phyloP scores from a whole-genome alignment of 1,140 invertebrate genomes.

The Oncopodura yosiiana region DNA sequence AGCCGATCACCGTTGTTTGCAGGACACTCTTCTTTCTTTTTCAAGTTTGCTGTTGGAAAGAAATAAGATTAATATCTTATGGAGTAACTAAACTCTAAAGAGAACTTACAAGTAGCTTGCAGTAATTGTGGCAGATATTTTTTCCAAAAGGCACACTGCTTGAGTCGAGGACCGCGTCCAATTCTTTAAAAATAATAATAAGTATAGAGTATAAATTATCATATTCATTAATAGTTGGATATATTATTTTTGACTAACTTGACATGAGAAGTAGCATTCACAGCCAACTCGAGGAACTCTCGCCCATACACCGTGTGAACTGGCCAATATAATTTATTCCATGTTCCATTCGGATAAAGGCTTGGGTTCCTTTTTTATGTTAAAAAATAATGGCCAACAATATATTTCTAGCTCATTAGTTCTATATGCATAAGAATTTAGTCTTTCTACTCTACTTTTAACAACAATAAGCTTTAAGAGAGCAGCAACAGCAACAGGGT shows the following conservation, averaged over 20 bases:
- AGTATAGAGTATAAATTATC: too few species aligned
- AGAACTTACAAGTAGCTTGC: conserved; percentile 47
- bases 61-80: not conserved
- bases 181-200: too few species aligned
- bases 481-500: not conserved
- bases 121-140: conserved; percentile 83
- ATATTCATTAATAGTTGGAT: conserved; percentile 25
- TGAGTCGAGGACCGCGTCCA: conserved; percentile 71
- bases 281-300: conserved; percentile 73
- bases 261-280: conserved; percentile 54
- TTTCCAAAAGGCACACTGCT: conserved; percentile 87
- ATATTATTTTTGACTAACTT: not conserved
- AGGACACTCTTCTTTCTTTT: not conserved
- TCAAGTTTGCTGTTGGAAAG: not conserved
- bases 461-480: too few species aligned
- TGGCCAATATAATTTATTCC: conserved; percentile 65
- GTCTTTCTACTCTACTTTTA: too few species aligned
- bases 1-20: conserved; percentile 16
- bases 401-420: not conserved
- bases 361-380: conserved; percentile 50
- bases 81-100: too few species aligned
- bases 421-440: not conserved
- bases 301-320: conserved; percentile 67
- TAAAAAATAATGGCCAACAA: not conserved
- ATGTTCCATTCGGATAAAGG: conserved; percentile 44